Conservation (phyloP, 2,113 vertebrate genomes). For the Uria aalge region DNA sequence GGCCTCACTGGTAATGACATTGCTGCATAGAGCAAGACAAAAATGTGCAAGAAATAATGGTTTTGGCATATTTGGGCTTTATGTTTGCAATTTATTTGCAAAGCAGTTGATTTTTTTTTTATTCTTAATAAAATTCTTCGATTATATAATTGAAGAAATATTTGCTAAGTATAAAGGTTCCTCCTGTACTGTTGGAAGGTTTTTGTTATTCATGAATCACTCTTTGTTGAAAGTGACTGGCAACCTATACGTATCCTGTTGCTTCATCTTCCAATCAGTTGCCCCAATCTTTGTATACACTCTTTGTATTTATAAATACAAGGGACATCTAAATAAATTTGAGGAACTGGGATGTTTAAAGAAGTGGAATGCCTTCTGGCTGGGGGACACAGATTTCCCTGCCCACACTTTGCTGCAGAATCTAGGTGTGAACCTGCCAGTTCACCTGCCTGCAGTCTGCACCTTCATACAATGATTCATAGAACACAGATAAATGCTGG, state of each 20-base stretch:
- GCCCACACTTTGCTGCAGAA: background rate
- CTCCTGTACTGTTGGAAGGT: background rate
- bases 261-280: background rate
- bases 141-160: background rate
- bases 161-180: background rate
- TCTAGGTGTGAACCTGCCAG: background rate
- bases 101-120: background rate
- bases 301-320: background rate
- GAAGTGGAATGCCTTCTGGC: background rate
- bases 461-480: background rate
- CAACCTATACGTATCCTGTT: background rate
- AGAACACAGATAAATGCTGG: background rate
- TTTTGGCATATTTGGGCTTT: background rate
- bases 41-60: background rate
- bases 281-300: background rate
- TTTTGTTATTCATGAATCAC: background rate
- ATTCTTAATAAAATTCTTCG: background rate
- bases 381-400: background rate
- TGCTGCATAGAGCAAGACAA: background rate
- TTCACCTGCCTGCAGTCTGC: background rate
- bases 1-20: constrained; percentile 34
- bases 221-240: background rate
- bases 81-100: background rate
- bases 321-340: background rate
- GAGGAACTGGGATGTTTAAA: background rate